phyloP scores from a whole-genome alignment of 2,888 invertebrate genomes.

The Campaea margaritaria region DNA sequence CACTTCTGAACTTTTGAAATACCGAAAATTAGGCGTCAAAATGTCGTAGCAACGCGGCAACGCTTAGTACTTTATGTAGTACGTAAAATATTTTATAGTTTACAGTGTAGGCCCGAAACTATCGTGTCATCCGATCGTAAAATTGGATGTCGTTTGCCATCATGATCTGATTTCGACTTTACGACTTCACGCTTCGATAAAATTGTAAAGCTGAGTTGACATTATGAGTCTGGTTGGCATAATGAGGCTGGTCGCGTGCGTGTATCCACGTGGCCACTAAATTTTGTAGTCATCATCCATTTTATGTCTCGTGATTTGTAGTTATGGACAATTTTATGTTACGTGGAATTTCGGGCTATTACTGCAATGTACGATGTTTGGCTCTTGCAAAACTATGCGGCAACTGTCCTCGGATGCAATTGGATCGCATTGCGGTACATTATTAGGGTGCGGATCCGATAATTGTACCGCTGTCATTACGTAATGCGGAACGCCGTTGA shows the following conservation, averaged over 20 bases:
- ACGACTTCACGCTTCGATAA: slow-evolving; percentile 15
- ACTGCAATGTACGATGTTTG: neutral
- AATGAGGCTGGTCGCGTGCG: neutral
- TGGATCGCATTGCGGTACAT: no score
- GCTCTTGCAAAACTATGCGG: neutral
- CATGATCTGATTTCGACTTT: slow-evolving; percentile 26
- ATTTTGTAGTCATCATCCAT: no score
- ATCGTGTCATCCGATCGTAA: slow-evolving; percentile 30
- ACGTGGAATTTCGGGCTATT: neutral
- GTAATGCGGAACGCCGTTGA: no score
- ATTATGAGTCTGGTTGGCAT: neutral
- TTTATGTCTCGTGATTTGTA: neutral
- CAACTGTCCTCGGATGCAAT: no score
- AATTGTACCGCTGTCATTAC: no score
- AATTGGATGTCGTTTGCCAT: slow-evolving; percentile 27
- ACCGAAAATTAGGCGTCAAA: slow-evolving; percentile 12
- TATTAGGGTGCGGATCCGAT: no score
- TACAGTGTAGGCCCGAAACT: slow-evolving; percentile 29
- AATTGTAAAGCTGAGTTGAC: neutral
- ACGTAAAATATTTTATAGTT: slow-evolving; percentile 34
- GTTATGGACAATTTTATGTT: neutral
- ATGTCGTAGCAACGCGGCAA: slow-evolving; percentile 15
- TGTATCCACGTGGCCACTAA: neutral
- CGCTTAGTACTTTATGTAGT: slow-evolving; percentile 26
- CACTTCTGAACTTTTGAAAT: neutral